Conservation (phyloP, 2,797 vertebrate species). For the Propithecus perrieri region DNA sequence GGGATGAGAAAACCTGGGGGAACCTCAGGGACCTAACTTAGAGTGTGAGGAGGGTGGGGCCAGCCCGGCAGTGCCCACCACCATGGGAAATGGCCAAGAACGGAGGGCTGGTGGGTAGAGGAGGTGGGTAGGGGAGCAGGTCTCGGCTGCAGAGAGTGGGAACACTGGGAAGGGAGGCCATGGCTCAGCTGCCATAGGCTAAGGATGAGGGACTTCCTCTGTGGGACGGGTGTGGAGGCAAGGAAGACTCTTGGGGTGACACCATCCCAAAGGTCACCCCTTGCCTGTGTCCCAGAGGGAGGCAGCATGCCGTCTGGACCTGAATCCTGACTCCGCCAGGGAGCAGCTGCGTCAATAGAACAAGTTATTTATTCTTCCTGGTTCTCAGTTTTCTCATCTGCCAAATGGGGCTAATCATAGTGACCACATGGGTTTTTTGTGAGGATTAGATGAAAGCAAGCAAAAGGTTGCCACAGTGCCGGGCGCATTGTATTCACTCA, state of each 20-base stretch:
- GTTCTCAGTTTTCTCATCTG: constrained; percentile 4
- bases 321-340: neutral
- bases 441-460: neutral
- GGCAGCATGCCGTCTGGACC: too few relatives aligned
- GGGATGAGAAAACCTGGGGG: neutral
- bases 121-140: too few relatives aligned
- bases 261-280: neutral
- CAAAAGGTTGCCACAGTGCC: neutral
- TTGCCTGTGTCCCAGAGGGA: neutral
- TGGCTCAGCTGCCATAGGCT: neutral
- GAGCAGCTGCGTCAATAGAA: neutral
- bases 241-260: too few relatives aligned
- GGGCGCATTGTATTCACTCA: accelerated
- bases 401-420: neutral
- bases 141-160: neutral
- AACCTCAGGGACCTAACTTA: neutral
- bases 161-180: neutral
- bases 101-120: accelerated
- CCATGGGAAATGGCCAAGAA: neutral
- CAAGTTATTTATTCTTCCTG: neutral
- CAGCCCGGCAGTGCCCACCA: too few relatives aligned
- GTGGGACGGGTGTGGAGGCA: accelerated
- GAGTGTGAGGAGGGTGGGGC: neutral
- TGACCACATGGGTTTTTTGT: neutral
- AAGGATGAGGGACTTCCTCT: neutral